Percentiles rank a stretch among this genome's conserved stretches.
These are phyloP conservation scores for Ammodytes dubius DNA, from an alignment of 2,113 vertebrate species.

Conservation along the genomic window DNA sequence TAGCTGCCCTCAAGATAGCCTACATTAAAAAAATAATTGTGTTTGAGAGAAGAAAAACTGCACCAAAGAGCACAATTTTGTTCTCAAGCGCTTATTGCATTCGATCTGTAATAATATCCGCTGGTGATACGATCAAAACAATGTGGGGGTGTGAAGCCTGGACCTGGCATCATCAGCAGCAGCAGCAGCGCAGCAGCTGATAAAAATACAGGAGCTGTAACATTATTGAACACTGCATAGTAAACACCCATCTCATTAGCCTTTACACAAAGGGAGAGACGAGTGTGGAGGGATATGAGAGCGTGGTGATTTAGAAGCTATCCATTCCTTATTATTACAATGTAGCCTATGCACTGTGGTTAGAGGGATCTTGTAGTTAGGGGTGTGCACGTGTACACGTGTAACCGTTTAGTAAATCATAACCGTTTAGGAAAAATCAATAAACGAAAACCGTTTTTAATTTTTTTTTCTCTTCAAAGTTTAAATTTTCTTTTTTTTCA, in stretches of 20 bases:
- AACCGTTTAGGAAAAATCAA: too few species aligned
- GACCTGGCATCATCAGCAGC: slow-evolving; percentile 25
- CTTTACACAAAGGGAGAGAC: slow-evolving; percentile 61
- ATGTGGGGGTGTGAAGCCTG: slow-evolving; percentile 33
- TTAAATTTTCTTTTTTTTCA: too few species aligned
- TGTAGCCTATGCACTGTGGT: background rate
- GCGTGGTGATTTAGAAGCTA: background rate
- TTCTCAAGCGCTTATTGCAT: slow-evolving; percentile 28
- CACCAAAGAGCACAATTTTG: slow-evolving; percentile 2
- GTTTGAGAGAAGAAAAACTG: slow-evolving; percentile 20
- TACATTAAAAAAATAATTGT: background rate
- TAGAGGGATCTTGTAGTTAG: too few species aligned
- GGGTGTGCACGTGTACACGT: too few species aligned
- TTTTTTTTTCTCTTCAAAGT: too few species aligned
- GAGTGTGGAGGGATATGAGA: slow-evolving; percentile 35
- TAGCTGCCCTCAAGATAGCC: background rate
- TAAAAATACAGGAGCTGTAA: slow-evolving; percentile 29
- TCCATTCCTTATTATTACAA: too few species aligned
- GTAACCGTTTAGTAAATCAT: too few species aligned
- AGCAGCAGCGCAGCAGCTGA: slow-evolving; percentile 46
- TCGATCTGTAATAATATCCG: slow-evolving; percentile 41
- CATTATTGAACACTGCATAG: slow-evolving; percentile 61
- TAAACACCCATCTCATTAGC: slow-evolving; percentile 85
- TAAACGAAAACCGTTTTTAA: too few species aligned
- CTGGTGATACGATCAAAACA: slow-evolving; percentile 19